phyloP scores from a whole-genome alignment of 1,140 invertebrate species.

The Papilio machaon region DNA sequence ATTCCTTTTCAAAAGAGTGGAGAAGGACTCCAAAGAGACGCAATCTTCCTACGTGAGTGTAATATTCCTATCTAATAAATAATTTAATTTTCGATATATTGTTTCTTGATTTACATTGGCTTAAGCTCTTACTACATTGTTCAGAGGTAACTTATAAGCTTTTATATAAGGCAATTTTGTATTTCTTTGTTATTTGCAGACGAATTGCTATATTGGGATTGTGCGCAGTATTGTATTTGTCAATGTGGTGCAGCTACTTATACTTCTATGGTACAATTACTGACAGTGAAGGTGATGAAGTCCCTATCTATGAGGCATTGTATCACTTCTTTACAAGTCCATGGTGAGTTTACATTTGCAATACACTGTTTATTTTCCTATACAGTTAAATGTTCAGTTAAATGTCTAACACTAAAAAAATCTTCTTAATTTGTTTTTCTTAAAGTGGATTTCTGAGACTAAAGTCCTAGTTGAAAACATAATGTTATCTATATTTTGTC shows the following conservation, averaged over 20 bases:
- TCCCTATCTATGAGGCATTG: slow-evolving; percentile 93
- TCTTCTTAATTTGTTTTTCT: too few relatives aligned
- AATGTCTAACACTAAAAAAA: too few relatives aligned
- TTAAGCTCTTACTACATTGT: not conserved
- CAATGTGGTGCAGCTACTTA: slow-evolving; percentile 89
- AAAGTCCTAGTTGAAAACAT: too few relatives aligned
- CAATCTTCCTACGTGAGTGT: slow-evolving; percentile 64
- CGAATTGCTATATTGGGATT: slow-evolving; percentile 82
- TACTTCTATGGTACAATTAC: slow-evolving; percentile 95
- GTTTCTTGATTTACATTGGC: not conserved
- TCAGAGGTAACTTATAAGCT: too few relatives aligned
- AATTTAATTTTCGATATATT: not conserved
- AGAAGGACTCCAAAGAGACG: slow-evolving; percentile 84
- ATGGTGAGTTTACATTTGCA: slow-evolving; percentile 68
- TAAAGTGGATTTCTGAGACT: too few relatives aligned
- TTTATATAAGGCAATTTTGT: too few relatives aligned
- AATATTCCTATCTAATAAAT: not conserved
- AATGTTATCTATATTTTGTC: too few relatives aligned
- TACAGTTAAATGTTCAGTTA: not conserved
- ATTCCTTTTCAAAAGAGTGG: slow-evolving; percentile 90
- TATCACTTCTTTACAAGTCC: slow-evolving; percentile 95
- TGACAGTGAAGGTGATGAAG: slow-evolving; percentile 93
- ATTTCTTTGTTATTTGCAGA: slow-evolving; percentile 50
- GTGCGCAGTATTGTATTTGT: slow-evolving; percentile 86
- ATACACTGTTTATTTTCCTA: not conserved